phyloP scores from a whole-genome alignment of 2,113 vertebrate genomes.

The Tragelaphus imberbis region DNA sequence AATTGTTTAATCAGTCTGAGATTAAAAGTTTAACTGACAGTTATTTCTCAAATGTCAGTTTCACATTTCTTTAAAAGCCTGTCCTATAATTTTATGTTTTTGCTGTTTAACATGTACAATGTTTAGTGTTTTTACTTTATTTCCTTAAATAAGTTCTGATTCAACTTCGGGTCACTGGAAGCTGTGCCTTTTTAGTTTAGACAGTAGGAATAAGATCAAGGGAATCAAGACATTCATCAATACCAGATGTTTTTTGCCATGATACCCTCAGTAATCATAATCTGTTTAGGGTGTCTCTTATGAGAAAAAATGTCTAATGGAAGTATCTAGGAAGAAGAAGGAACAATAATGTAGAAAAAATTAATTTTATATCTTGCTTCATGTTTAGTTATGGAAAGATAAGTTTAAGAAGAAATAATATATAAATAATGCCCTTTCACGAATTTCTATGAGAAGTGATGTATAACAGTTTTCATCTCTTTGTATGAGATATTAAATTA shows the following conservation, averaged over 20 bases:
- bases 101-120: neutral
- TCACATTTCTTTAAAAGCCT: neutral
- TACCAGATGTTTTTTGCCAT: neutral
- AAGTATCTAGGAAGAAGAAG: neutral
- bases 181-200: neutral
- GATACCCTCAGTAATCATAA: neutral
- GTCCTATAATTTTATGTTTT: neutral
- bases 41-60: neutral
- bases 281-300: neutral
- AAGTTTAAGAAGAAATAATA: neutral
- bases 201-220: neutral
- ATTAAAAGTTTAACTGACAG: neutral
- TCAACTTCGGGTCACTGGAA: neutral
- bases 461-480: neutral
- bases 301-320: neutral
- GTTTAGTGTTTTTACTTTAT: conserved; percentile 21
- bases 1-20: neutral
- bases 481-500: neutral
- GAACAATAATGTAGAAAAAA: neutral
- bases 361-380: conserved; percentile 3
- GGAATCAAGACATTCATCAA: neutral
- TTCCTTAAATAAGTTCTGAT: neutral
- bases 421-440: neutral
- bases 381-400: neutral
- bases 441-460: neutral